Percentiles rank a stretch among this genome's conserved stretches.
Evolutionary conservation across 1,140 invertebrate species (phyloP).

Genomic region (Battus philenor): DNA sequence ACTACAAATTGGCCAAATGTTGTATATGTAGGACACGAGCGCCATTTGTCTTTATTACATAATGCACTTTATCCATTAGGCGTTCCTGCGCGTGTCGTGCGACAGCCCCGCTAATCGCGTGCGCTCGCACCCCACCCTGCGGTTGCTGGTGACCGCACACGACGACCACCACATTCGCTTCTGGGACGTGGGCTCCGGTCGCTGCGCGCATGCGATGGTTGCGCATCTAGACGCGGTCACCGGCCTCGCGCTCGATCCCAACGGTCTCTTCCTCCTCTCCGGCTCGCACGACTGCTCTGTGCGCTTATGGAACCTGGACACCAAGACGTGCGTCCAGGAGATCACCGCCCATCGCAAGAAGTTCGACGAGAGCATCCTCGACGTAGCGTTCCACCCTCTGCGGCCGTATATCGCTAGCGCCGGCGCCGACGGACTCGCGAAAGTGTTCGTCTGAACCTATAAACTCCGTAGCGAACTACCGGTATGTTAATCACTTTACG

Average conservation of each 20-base stretch:
- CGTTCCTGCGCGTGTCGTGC: slow-evolving; percentile 78
- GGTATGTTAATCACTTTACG: slow-evolving; percentile 33
- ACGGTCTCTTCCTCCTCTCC: slow-evolving; percentile 98
- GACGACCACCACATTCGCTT: slow-evolving; percentile 99
- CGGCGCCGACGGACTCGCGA: slow-evolving; percentile 98
- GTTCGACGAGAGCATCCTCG: slow-evolving; percentile 99
- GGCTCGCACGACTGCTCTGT: slow-evolving; percentile 99
- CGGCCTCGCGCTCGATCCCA: slow-evolving; percentile 97
- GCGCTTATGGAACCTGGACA: slow-evolving; percentile 99
- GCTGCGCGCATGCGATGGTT: slow-evolving; percentile 97
- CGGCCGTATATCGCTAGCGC: slow-evolving; percentile 99
- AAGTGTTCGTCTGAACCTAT: slow-evolving; percentile 90
- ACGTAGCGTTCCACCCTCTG: slow-evolving; percentile 99
- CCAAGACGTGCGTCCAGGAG: slow-evolving; percentile 99
- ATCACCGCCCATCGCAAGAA: slow-evolving; percentile 99
- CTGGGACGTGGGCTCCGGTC: slow-evolving; percentile 97
- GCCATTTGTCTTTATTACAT: too few species aligned
- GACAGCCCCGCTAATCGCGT: slow-evolving; percentile 87
- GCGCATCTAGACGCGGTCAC: slow-evolving; percentile 99
- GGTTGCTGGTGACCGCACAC: slow-evolving; percentile 96
- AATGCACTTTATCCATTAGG: too few species aligned
- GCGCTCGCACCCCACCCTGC: slow-evolving; percentile 96
- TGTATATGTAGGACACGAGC: too few species aligned
- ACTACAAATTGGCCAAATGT: too few species aligned
- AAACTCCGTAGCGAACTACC: slow-evolving; percentile 28